A percentile compares a stretch with the other conserved stretches of the same genome.
phyloP scores from a whole-genome alignment of 2,113 vertebrate genomes.

The Electrona antarctica region DNA sequence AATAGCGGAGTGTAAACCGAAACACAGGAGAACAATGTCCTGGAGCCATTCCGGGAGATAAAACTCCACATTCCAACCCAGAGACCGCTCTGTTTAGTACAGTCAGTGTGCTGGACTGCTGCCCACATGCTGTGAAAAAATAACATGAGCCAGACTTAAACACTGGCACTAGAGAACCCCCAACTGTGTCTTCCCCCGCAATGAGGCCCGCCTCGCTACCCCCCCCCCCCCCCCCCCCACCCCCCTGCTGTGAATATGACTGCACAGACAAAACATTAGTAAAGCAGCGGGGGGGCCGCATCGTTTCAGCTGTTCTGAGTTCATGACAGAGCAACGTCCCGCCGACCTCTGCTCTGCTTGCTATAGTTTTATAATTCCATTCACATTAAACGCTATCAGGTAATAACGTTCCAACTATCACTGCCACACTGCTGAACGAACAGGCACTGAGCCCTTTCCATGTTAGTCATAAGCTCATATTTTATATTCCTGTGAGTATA shows the following conservation, averaged over 20 bases:
- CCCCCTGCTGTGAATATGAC: too few species aligned
- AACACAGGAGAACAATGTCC: too few species aligned
- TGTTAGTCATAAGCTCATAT: too few species aligned
- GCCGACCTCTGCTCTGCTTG: background rate
- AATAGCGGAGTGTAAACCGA: too few species aligned
- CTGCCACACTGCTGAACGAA: too few species aligned
- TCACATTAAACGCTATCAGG: background rate
- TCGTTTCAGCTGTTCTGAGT: background rate
- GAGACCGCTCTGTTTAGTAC: slow-evolving; percentile 21
- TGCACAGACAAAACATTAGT: slow-evolving; percentile 8
- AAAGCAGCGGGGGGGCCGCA: background rate
- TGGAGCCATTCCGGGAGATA: too few species aligned
- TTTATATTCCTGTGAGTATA: too few species aligned
- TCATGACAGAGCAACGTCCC: background rate
- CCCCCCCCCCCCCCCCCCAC: too few species aligned
- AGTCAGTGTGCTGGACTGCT: background rate
- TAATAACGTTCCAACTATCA: too few species aligned
- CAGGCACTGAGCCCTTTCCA: too few species aligned
- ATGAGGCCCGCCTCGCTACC: background rate
- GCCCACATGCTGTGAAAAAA: slow-evolving; percentile 30
- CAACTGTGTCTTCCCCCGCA: background rate
- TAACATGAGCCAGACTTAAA: slow-evolving; percentile 30
- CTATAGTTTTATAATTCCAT: slow-evolving; percentile 2
- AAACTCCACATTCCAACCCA: too few species aligned
- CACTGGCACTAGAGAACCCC: slow-evolving; percentile 20